Percentiles rank a stretch among this genome's conserved stretches.
Conservation (phyloP, 2,888 invertebrate species). For the Drosophila neotestacea region DNA sequence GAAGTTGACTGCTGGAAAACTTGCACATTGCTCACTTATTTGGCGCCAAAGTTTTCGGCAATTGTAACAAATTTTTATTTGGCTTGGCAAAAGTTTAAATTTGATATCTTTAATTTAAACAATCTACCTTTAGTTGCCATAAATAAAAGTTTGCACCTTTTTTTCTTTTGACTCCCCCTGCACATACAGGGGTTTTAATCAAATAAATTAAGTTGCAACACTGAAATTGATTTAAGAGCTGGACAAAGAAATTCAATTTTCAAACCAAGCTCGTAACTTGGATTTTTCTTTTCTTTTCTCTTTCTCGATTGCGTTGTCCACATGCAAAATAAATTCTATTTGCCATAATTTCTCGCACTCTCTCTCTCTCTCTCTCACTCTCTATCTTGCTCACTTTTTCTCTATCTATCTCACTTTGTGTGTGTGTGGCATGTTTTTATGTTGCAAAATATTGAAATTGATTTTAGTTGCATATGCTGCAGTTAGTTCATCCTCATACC, state of each 20-base stretch:
- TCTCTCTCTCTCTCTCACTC: neutral
- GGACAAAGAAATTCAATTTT: slow-evolving; percentile 65
- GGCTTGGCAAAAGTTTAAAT: slow-evolving; percentile 48
- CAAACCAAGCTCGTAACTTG: slow-evolving; percentile 29
- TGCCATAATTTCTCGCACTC: slow-evolving; percentile 43
- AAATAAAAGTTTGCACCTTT: slow-evolving; percentile 40
- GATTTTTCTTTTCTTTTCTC: slow-evolving; percentile 1
- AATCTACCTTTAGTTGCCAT: slow-evolving; percentile 41
- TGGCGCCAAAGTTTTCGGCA: slow-evolving; percentile 70
- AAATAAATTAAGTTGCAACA: slow-evolving; percentile 35
- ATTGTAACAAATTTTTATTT: slow-evolving; percentile 50
- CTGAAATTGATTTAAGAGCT: slow-evolving; percentile 53
- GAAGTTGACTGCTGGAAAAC: slow-evolving; percentile 41
- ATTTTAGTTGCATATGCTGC: slow-evolving; percentile 75
- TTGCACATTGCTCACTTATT: slow-evolving; percentile 57
- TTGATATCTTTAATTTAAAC: slow-evolving; percentile 64
- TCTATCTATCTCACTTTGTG: slow-evolving; percentile 11
- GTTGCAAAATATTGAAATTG: slow-evolving; percentile 76
- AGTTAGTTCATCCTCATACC: slow-evolving; percentile 21
- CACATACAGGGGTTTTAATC: slow-evolving; percentile 12
- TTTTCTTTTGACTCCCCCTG: neutral
- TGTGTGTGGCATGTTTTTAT: slow-evolving; percentile 52
- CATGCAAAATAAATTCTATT: slow-evolving; percentile 67
- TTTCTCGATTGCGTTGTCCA: slow-evolving; percentile 18
- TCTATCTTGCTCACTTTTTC: neutral